Evolutionary conservation across 1,140 invertebrate genomes (phyloP).

Genomic region (Ceratosolen solmsi): DNA sequence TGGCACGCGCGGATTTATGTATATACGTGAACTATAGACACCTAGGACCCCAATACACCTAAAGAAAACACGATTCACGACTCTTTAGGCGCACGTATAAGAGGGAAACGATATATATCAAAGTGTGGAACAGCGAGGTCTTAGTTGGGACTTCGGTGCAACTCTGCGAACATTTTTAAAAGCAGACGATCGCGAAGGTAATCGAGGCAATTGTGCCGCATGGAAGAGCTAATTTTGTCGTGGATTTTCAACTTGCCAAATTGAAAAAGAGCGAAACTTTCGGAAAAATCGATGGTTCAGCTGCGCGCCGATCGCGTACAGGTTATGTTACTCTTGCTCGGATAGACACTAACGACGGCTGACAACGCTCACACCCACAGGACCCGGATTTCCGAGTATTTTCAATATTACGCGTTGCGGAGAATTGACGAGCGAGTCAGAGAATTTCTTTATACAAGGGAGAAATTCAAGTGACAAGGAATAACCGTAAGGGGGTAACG

Average conservation of each 20-base stretch:
- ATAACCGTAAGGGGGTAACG: no score
- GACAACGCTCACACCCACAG: slow-evolving; percentile 8
- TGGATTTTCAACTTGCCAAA: background rate
- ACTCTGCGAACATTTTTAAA: background rate
- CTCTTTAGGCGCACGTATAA: slow-evolving; percentile 12
- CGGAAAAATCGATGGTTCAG: slow-evolving; percentile 15
- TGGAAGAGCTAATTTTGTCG: background rate
- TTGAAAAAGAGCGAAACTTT: background rate
- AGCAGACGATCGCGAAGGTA: background rate
- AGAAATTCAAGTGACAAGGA: background rate
- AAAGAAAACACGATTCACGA: slow-evolving; percentile 19
- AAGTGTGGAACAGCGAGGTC: slow-evolving; percentile 19
- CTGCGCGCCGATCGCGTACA: slow-evolving; percentile 8
- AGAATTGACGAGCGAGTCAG: background rate
- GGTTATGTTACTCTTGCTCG: slow-evolving; percentile 29
- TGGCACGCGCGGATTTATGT: background rate
- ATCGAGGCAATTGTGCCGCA: background rate
- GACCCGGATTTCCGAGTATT: background rate
- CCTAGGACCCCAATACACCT: background rate
- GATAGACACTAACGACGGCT: slow-evolving; percentile 28
- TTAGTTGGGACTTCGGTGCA: background rate
- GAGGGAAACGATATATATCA: slow-evolving; percentile 27
- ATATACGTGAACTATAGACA: background rate
- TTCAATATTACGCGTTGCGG: background rate
- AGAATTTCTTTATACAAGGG: background rate